Evolutionary conservation across 2,888 invertebrate species (phyloP).

Genomic region (Melanargia galathea): DNA sequence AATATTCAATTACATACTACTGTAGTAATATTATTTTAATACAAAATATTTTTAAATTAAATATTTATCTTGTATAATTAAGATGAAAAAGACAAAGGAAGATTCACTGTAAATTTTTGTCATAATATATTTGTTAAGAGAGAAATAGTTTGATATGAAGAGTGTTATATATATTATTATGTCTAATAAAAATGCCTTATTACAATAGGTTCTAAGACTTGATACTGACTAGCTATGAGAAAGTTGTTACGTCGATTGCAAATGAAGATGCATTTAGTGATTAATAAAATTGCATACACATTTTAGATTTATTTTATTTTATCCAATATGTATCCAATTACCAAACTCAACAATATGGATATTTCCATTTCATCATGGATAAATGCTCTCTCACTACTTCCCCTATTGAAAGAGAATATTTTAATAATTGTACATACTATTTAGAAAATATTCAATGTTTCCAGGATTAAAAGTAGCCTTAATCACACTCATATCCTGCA

Average conservation of each 20-base stretch:
- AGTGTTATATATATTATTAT: conserved; percentile 76
- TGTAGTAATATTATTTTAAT: conserved; percentile 64
- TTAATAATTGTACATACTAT: background rate
- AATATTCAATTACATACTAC: conserved; percentile 73
- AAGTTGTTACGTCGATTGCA: conserved; percentile 69
- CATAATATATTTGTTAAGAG: conserved; percentile 57
- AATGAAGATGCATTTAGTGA: conserved; percentile 76
- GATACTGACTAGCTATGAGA: conserved; percentile 76
- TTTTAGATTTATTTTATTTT: conserved; percentile 50
- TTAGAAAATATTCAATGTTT: too few species aligned
- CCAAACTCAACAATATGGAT: background rate
- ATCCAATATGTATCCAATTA: background rate
- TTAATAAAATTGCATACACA: conserved; percentile 82
- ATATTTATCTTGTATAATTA: conserved; percentile 62
- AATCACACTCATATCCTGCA: too few species aligned
- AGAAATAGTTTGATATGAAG: conserved; percentile 80
- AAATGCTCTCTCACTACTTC: conserved; percentile 3
- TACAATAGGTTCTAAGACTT: conserved; percentile 79
- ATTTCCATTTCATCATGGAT: conserved; percentile 5
- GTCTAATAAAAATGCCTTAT: conserved; percentile 79
- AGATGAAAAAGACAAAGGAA: conserved; percentile 60
- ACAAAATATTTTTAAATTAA: conserved; percentile 67
- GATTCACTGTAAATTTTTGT: conserved; percentile 69
- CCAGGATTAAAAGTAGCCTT: too few species aligned
- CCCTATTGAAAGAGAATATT: conserved; percentile 5